Evolutionary conservation across 2,113 vertebrate species (phyloP).

Genomic region (Odocoileus hemionus): DNA sequence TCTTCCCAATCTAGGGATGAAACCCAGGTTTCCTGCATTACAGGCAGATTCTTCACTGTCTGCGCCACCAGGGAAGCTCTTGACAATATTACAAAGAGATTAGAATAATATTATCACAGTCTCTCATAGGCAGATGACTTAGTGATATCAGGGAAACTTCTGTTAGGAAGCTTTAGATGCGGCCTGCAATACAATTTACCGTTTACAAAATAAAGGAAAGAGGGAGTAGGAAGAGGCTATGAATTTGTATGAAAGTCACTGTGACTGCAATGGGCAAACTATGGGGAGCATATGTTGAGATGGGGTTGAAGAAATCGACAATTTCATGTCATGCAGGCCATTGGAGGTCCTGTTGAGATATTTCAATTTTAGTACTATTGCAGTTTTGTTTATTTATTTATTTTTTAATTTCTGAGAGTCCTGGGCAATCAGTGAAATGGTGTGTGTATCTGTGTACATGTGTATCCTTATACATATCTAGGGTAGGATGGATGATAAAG

Average conservation of each 20-base stretch:
- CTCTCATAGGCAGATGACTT: background rate
- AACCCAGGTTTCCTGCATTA: background rate
- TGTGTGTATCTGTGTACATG: background rate
- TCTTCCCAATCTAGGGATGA: background rate
- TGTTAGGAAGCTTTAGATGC: background rate
- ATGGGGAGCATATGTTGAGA: fast-evolving
- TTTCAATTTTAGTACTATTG: background rate
- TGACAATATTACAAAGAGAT: background rate
- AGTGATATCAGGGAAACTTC: background rate
- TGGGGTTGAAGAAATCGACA: background rate
- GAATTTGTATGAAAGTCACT: background rate
- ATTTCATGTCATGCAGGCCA: too few relatives aligned
- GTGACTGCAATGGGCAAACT: background rate
- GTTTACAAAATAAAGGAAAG: background rate
- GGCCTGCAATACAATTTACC: background rate
- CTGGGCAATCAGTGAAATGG: background rate
- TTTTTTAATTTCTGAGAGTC: background rate
- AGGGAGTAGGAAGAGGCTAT: background rate
- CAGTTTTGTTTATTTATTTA: background rate
- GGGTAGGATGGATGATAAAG: background rate
- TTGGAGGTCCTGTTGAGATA: background rate
- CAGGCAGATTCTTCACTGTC: background rate
- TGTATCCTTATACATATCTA: fast-evolving
- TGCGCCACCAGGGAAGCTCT: background rate
- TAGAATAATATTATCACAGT: background rate